Percentiles rank a stretch among this genome's conserved stretches.
phyloP scores from a whole-genome alignment of 1,140 invertebrate genomes.

The Caenorhabditis remanei region DNA sequence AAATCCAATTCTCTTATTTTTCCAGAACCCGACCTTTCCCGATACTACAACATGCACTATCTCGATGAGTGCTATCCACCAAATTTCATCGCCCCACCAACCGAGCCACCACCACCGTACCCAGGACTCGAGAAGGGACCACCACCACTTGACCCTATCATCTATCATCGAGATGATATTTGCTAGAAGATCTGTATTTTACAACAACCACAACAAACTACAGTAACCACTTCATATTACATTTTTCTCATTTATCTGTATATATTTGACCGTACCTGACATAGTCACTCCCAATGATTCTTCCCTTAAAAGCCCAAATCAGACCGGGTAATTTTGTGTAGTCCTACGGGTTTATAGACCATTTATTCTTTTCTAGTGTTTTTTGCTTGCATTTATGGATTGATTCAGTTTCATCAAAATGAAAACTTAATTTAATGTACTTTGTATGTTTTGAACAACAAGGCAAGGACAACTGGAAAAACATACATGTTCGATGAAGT shows the following conservation, averaged over 20 bases:
- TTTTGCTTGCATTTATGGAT: too few relatives aligned
- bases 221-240: background rate
- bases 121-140: constrained; percentile 31
- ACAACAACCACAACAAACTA: background rate
- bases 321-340: background rate
- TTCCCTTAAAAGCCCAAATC: background rate
- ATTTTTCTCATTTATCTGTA: background rate
- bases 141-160: constrained; percentile 27
- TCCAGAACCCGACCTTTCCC: constrained; percentile 40
- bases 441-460: too few relatives aligned
- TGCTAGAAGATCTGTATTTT: background rate
- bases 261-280: background rate
- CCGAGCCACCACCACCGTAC: constrained; percentile 39
- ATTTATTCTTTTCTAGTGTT: too few relatives aligned
- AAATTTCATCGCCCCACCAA: constrained; percentile 38
- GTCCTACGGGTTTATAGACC: background rate
- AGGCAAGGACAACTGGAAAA: too few relatives aligned
- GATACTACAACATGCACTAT: constrained; percentile 43
- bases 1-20: background rate
- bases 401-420: too few relatives aligned
- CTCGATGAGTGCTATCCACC: constrained; percentile 50
- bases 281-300: background rate
- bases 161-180: constrained; percentile 38
- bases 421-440: too few relatives aligned
- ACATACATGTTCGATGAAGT: too few relatives aligned